Evolutionary conservation across 2,113 vertebrate genomes (phyloP).

Genomic region (Danionella cerebrum): DNA sequence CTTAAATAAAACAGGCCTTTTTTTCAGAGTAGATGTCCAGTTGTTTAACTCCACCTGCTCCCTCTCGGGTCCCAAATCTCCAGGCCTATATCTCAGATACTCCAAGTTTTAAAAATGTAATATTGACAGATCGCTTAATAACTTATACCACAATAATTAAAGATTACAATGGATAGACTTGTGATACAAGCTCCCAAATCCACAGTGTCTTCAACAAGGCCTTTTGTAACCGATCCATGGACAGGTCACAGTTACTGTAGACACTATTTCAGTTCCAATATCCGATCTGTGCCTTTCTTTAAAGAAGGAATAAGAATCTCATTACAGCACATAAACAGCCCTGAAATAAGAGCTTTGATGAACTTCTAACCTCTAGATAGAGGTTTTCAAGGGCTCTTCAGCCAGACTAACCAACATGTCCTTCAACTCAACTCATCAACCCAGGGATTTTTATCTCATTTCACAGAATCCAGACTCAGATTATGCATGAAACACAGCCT

Average conservation of each 20-base stretch:
- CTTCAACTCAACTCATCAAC: not conserved
- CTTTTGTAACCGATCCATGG: not conserved
- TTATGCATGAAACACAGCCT: not conserved
- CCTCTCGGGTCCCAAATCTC: too few relatives aligned
- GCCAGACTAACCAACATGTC: not conserved
- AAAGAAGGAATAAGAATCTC: not conserved
- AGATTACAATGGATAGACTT: too few relatives aligned
- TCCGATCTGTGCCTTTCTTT: not conserved
- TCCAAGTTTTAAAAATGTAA: too few relatives aligned
- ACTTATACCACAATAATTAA: too few relatives aligned
- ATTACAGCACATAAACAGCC: not conserved
- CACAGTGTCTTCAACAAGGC: too few relatives aligned
- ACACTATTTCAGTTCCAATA: not conserved
- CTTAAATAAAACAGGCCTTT: too few relatives aligned
- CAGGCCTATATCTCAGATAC: too few relatives aligned
- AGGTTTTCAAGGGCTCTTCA: not conserved
- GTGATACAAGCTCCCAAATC: too few relatives aligned
- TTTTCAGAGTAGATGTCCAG: too few relatives aligned
- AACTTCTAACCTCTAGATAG: not conserved
- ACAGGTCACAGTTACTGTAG: not conserved
- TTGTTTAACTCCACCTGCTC: too few relatives aligned
- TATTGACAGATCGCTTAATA: too few relatives aligned
- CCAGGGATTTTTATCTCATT: not conserved
- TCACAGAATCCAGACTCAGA: not conserved
- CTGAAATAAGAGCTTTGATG: conserved; percentile 1